Evolutionary conservation across 53 echinoderm and acorn worm genomes (phyloP).

Genomic region (Arbacia lixula): DNA sequence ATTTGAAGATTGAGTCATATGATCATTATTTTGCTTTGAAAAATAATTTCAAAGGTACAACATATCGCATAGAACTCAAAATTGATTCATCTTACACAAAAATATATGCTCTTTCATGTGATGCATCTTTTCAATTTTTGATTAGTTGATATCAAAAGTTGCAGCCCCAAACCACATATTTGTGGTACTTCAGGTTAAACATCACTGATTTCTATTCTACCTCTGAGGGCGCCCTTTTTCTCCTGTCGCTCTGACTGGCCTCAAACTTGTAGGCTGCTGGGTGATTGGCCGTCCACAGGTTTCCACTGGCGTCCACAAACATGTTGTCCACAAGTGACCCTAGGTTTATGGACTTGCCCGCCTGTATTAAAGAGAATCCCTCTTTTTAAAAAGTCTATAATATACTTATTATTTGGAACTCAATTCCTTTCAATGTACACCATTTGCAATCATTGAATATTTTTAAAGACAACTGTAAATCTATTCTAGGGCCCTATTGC

Average conservation of each 20-base stretch:
- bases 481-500: too few species aligned
- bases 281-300: slow-evolving; percentile 17
- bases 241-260: not conserved
- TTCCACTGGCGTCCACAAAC: slow-evolving; percentile 18
- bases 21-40: too few species aligned
- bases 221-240: not conserved
- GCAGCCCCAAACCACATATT: not conserved
- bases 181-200: not conserved
- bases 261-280: slow-evolving; percentile 14
- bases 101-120: too few species aligned
- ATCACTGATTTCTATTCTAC: not conserved
- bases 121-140: too few species aligned
- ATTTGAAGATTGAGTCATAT: too few species aligned
- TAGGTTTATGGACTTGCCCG: not conserved
- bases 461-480: too few species aligned
- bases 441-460: not conserved
- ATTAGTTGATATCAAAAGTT: not conserved
- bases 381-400: not conserved
- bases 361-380: not conserved
- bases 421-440: too few species aligned
- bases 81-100: too few species aligned
- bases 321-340: slow-evolving; percentile 22
- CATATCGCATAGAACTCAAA: too few species aligned
- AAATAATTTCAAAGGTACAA: too few species aligned
- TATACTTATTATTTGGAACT: not conserved